Evolutionary conservation across 2,888 invertebrate species (phyloP).

Genomic region (Amblyjoppa proteus): DNA sequence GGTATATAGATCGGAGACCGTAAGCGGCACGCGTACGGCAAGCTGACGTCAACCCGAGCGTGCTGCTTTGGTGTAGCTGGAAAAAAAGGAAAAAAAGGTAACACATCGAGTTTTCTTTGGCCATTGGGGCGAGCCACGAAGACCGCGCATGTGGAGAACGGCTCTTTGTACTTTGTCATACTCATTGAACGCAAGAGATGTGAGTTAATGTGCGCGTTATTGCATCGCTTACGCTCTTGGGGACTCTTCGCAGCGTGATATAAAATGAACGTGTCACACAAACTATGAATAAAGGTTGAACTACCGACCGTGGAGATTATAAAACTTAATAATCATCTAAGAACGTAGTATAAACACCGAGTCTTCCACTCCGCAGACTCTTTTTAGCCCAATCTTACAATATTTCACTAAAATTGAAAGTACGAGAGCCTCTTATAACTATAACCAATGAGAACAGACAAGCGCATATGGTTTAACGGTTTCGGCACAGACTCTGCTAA

Average conservation of each 20-base stretch:
- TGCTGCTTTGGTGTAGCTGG: conserved; percentile 19
- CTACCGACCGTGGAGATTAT: conserved; percentile 1
- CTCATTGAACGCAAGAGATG: conserved; percentile 46
- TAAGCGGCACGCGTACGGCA: conserved; percentile 30
- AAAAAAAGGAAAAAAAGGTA: conserved; percentile 46
- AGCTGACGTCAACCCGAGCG: conserved; percentile 41
- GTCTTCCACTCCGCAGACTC: background rate
- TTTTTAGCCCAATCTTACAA: background rate
- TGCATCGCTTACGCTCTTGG: conserved; percentile 45
- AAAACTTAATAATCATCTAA: conserved; percentile 9
- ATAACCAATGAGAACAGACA: background rate
- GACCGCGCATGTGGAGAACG: conserved; percentile 50
- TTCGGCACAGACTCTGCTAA: background rate
- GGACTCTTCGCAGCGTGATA: conserved; percentile 27
- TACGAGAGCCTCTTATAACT: background rate
- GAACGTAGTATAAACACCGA: background rate
- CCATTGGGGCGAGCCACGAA: conserved; percentile 43
- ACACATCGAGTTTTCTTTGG: conserved; percentile 42
- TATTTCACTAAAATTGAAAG: background rate
- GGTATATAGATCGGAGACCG: conserved; percentile 33
- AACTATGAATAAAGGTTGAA: conserved; percentile 34
- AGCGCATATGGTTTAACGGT: background rate
- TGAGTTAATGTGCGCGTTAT: conserved; percentile 56
- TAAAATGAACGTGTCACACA: conserved; percentile 14
- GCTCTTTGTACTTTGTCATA: conserved; percentile 52